phyloP scores from a whole-genome alignment of 2,888 invertebrate species.

The Cylindroiulus punctatus region DNA sequence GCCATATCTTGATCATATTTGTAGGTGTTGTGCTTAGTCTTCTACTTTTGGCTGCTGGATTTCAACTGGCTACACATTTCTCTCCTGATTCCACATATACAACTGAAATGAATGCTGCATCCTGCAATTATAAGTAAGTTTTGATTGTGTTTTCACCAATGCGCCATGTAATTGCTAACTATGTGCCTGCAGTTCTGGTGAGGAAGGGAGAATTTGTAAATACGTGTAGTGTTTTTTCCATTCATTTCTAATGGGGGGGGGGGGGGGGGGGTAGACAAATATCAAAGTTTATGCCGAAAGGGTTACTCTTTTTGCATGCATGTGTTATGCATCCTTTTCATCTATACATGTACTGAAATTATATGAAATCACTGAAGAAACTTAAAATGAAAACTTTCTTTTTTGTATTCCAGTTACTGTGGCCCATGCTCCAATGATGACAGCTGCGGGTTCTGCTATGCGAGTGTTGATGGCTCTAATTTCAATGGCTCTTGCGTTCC shows the following conservation, averaged over 20 bases:
- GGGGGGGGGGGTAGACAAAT: too few relatives aligned
- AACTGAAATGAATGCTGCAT: constrained; percentile 8
- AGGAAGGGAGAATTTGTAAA: too few relatives aligned
- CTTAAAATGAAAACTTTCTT: neutral
- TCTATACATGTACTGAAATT: neutral
- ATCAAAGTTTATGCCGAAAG: too few relatives aligned
- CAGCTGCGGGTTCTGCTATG: constrained; percentile 68
- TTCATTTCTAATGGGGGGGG: neutral
- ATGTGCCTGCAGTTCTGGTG: too few relatives aligned
- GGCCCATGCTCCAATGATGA: constrained; percentile 66
- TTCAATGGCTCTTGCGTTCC: constrained; percentile 65
- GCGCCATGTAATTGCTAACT: neutral
- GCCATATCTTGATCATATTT: neutral
- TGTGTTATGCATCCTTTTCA: neutral
- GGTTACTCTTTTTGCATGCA: neutral
- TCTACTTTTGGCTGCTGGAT: constrained; percentile 56
- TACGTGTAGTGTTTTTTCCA: too few relatives aligned
- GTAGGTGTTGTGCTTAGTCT: constrained; percentile 57
- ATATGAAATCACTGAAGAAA: too few relatives aligned
- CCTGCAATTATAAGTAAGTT: constrained; percentile 44
- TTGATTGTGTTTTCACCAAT: neutral
- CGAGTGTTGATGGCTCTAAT: constrained; percentile 59
- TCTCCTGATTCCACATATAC: constrained; percentile 53
- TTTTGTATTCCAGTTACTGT: constrained; percentile 64
- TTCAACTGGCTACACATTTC: constrained; percentile 63